Evolutionary conservation across 2,797 vertebrate species (phyloP).

Genomic region (Rhinella marina): DNA sequence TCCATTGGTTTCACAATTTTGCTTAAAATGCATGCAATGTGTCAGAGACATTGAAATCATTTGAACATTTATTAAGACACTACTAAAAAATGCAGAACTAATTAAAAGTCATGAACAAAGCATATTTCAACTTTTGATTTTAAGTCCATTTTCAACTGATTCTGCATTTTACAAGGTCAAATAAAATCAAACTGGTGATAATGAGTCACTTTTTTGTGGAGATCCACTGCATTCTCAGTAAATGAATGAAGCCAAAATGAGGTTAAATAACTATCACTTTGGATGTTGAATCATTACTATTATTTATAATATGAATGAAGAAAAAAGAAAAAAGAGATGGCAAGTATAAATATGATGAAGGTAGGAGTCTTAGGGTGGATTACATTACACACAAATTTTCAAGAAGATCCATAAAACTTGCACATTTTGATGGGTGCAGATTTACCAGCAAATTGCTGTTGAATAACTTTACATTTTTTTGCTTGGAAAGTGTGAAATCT

Average conservation of each 20-base stretch:
- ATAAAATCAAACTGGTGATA: background rate
- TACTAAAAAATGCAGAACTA: background rate
- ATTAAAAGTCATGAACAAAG: background rate
- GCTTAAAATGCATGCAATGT: background rate
- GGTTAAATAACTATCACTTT: background rate
- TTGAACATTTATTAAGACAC: background rate
- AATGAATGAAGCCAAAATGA: background rate
- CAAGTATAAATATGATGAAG: too few species aligned
- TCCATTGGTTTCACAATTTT: background rate
- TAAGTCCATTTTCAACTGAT: background rate
- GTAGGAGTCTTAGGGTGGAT: too few species aligned
- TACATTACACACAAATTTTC: too few species aligned
- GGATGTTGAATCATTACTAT: too few species aligned
- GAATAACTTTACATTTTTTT: too few species aligned
- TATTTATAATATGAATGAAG: background rate
- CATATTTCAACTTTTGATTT: background rate
- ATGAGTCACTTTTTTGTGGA: background rate
- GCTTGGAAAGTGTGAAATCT: too few species aligned
- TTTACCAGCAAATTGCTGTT: too few species aligned
- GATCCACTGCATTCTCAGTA: background rate
- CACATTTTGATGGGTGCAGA: too few species aligned
- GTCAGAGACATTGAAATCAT: background rate
- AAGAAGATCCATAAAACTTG: too few species aligned
- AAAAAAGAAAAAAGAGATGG: too few species aligned
- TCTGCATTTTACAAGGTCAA: slow-evolving; percentile 2